Percentiles rank a stretch among this genome's conserved stretches.
phyloP scores from a whole-genome alignment of 2,888 invertebrate genomes.

The Melangyna quadrimaculata region DNA sequence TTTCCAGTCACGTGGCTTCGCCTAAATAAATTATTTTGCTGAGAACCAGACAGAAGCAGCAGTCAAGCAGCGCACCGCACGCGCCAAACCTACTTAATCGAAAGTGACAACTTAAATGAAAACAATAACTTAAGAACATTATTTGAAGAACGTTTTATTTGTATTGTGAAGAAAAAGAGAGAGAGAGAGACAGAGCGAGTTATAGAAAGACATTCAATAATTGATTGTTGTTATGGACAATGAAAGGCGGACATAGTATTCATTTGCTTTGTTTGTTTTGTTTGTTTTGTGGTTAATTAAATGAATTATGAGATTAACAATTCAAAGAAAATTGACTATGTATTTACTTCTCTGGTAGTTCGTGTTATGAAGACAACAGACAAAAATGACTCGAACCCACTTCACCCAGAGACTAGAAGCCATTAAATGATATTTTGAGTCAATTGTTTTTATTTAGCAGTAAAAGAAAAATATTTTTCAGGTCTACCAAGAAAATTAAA shows the following conservation, averaged over 20 bases:
- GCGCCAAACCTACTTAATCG: neutral
- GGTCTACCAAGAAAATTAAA: no score
- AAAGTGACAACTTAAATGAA: conserved; percentile 6
- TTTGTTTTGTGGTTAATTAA: neutral
- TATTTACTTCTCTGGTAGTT: no score
- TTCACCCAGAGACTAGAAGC: no score
- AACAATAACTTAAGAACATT: neutral
- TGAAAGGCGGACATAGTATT: neutral
- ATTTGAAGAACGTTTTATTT: neutral
- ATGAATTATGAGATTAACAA: neutral
- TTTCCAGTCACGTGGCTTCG: conserved; percentile 13
- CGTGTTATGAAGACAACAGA: no score
- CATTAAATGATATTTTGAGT: no score
- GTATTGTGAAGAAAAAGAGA: neutral
- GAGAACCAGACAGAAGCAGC: neutral
- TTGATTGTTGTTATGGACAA: no score
- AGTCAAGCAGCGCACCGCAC: neutral
- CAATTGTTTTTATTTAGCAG: no score
- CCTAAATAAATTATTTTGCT: conserved; percentile 4
- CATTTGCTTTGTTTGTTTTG: neutral
- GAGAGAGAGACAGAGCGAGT: no score
- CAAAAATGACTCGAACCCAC: no score
- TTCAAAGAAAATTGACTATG: neutral
- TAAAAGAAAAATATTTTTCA: no score
- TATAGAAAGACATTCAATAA: neutral